phyloP scores from a whole-genome alignment of 2,113 vertebrate species.

The Corydoras sp. region DNA sequence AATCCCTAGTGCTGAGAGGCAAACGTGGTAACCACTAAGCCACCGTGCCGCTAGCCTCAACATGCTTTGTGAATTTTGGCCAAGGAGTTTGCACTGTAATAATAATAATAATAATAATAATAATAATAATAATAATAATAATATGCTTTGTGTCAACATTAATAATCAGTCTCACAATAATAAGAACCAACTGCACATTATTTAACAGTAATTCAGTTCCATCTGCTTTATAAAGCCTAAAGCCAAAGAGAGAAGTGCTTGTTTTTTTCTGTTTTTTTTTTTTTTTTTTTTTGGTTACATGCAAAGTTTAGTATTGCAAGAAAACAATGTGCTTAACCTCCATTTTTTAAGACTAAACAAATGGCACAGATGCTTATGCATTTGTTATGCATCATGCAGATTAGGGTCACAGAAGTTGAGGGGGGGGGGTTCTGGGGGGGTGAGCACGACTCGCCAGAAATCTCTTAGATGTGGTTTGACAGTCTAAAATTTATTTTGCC shows the following conservation, averaged over 20 bases:
- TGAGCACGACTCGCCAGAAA: neutral
- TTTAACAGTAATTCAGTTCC: neutral
- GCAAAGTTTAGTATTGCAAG: constrained; percentile 17
- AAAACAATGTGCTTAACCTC: constrained; percentile 19
- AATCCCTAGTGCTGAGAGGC: too few relatives aligned
- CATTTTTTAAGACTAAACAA: constrained; percentile 21
- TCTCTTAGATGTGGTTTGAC: neutral
- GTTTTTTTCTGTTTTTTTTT: neutral
- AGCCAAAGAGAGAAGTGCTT: neutral
- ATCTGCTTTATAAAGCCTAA: neutral
- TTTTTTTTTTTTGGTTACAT: constrained; percentile 11
- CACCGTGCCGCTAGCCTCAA: too few relatives aligned
- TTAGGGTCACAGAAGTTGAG: neutral
- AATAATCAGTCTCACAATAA: constrained; percentile 8
- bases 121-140: too few relatives aligned
- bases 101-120: too few relatives aligned
- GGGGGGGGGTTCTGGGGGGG: too few relatives aligned
- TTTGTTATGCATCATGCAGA: constrained; percentile 21
- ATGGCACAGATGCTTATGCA: constrained; percentile 24
- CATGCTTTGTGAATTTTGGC: too few relatives aligned
- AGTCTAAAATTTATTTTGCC: too few relatives aligned
- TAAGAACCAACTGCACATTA: neutral
- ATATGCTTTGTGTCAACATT: neutral
- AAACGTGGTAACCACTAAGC: too few relatives aligned
- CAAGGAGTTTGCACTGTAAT: too few relatives aligned